Evolutionary conservation across 2,888 invertebrate species (phyloP).

Genomic region (Nemotelus pantherinus): DNA sequence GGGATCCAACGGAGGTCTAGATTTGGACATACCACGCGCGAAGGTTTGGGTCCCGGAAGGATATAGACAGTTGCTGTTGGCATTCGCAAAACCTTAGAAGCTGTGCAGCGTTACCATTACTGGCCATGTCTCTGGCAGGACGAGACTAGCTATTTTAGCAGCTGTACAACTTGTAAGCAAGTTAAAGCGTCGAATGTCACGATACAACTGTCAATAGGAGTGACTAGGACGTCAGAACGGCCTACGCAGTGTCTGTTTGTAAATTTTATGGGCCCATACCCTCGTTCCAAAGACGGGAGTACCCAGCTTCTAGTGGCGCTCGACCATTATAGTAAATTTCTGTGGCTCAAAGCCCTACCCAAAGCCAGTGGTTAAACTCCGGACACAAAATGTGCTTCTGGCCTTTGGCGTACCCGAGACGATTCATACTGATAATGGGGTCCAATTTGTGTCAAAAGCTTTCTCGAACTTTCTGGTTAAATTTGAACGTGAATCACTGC

Average conservation of each 20-base stretch:
- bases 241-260: no score
- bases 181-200: no score
- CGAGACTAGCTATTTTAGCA: not conserved
- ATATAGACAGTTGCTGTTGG: no score
- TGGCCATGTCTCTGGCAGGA: constrained; percentile 50
- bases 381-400: not conserved
- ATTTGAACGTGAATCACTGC: not conserved
- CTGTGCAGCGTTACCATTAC: constrained; percentile 43
- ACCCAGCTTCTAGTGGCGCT: constrained; percentile 14
- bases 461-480: not conserved
- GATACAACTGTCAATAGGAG: no score
- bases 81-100: constrained; percentile 42
- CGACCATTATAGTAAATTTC: constrained; percentile 16
- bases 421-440: not conserved
- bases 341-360: not conserved
- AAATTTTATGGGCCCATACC: no score
- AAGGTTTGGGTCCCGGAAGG: no score
- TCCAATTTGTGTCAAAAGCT: constrained; percentile 1
- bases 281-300: not conserved
- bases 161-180: no score
- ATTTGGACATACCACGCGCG: no score
- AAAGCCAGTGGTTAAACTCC: not conserved
- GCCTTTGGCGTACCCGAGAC: not conserved
- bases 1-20: not conserved
- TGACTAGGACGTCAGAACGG: no score